These are phyloP conservation scores for Cygnus atratus DNA, from an alignment of 2,113 vertebrate species.

Conservation along the genomic window DNA sequence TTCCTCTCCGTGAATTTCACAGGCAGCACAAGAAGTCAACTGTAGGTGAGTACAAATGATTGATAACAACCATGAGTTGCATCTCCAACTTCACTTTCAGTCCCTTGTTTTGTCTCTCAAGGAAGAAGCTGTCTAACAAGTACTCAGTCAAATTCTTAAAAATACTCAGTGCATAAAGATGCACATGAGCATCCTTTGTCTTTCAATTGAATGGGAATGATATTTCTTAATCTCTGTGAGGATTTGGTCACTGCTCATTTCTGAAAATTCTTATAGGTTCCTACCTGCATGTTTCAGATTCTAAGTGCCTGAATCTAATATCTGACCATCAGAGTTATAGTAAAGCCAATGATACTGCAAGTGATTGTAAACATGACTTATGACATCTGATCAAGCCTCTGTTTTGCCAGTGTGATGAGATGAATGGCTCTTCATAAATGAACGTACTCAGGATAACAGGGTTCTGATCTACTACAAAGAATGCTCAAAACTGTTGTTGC, in stretches of 20 bases:
- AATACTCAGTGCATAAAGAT: not conserved
- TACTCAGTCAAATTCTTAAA: not conserved
- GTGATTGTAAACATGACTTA: not conserved
- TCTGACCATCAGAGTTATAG: not conserved
- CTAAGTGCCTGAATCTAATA: not conserved
- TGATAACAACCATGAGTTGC: not conserved
- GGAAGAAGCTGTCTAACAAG: not conserved
- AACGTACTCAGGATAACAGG: not conserved
- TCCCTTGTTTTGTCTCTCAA: not conserved
- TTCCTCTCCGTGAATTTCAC: constrained; percentile 48
- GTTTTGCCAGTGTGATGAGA: not conserved
- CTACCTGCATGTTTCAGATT: not conserved
- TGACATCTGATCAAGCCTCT: not conserved
- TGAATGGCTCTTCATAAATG: not conserved
- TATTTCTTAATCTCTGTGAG: not conserved
- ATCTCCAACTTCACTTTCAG: not conserved
- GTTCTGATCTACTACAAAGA: not conserved
- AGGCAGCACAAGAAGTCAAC: constrained; percentile 44
- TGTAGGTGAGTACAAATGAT: constrained; percentile 44
- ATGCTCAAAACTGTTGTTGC: not conserved
- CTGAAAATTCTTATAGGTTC: not conserved
- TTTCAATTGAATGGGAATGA: not conserved
- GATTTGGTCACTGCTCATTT: not conserved
- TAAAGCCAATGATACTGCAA: not conserved
- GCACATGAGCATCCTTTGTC: not conserved